Conservation (phyloP, 2,797 vertebrate genomes). For the Jordanella pulchra region DNA sequence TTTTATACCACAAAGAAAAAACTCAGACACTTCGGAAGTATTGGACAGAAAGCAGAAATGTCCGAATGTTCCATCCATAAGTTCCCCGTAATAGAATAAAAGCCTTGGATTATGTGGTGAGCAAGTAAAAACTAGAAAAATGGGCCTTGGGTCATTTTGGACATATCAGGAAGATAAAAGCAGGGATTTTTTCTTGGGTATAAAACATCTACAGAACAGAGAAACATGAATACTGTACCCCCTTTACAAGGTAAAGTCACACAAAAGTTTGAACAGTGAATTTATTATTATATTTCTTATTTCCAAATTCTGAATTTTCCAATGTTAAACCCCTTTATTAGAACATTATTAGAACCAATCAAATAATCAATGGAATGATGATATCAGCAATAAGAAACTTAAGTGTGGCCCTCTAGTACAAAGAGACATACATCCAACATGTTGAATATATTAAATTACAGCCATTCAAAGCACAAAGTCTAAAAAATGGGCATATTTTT, state of each 20-base stretch:
- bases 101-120: constrained; percentile 25
- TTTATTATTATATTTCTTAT: neutral
- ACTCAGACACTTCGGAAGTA: constrained; percentile 21
- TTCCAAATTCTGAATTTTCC: neutral
- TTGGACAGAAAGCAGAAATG: constrained; percentile 22
- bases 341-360: neutral
- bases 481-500: neutral
- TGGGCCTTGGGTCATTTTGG: constrained; percentile 8
- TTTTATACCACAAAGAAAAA: neutral
- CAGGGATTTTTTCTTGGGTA: constrained; percentile 8
- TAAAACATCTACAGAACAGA: constrained; percentile 3
- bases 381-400: neutral
- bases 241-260: neutral
- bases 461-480: neutral
- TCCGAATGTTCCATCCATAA: constrained; percentile 36
- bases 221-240: constrained; percentile 4
- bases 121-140: constrained; percentile 28
- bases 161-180: constrained; percentile 25
- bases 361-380: neutral
- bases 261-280: neutral
- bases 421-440: neutral
- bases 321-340: neutral
- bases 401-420: neutral
- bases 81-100: constrained; percentile 60
- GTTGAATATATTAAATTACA: neutral